A percentile compares a stretch with the other conserved stretches of the same genome.
phyloP scores from a whole-genome alignment of 2,888 invertebrate genomes.

The Opisthograptis luteolata region DNA sequence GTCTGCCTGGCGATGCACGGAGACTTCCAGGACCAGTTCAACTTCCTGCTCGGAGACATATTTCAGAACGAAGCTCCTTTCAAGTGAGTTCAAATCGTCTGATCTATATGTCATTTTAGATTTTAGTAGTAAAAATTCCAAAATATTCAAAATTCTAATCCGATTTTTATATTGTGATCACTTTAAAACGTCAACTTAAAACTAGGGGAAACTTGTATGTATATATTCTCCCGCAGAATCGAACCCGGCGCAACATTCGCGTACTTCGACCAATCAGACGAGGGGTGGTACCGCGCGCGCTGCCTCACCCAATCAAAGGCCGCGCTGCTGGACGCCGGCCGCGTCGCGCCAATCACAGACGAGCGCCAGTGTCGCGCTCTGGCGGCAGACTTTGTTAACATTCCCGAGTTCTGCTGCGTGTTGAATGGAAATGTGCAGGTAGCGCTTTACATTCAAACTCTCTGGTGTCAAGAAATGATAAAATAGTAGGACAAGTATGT shows the following conservation, averaged over 20 bases:
- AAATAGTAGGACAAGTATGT: no score
- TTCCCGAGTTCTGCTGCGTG: conserved; percentile 66
- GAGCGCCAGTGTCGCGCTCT: conserved; percentile 43
- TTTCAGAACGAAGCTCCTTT: not conserved
- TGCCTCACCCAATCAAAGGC: conserved; percentile 49
- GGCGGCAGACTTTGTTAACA: conserved; percentile 39
- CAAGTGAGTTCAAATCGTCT: not conserved
- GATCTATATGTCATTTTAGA: no score
- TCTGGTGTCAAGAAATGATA: no score
- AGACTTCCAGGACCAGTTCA: conserved; percentile 43
- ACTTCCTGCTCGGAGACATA: conserved; percentile 50
- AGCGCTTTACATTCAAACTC: no score
- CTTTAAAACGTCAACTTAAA: no score
- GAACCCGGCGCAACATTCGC: conserved; percentile 59
- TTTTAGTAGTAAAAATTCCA: no score
- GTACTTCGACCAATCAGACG: conserved; percentile 54
- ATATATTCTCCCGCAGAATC: conserved; percentile 42
- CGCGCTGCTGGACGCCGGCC: conserved; percentile 59
- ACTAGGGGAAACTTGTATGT: no score
- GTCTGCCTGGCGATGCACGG: conserved; percentile 59
- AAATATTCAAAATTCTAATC: no score
- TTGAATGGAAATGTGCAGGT: conserved; percentile 50
- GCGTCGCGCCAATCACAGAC: conserved; percentile 35
- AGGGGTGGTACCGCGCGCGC: conserved; percentile 70
- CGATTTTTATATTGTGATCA: no score